Conservation (phyloP, 2,888 invertebrate species). For the Lasioglossum calceatum region DNA sequence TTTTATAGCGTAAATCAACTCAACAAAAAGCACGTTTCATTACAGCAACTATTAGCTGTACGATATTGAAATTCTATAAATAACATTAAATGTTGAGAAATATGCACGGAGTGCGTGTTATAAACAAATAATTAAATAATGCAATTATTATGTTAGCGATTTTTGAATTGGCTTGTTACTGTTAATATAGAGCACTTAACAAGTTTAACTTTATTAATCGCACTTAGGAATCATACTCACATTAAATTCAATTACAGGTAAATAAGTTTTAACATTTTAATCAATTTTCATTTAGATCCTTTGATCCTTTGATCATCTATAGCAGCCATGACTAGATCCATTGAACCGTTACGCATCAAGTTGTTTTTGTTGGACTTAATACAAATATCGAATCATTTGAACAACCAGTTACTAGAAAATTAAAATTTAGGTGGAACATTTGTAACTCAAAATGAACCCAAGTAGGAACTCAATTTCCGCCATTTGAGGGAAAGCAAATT, state of each 20-base stretch:
- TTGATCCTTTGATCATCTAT: not conserved
- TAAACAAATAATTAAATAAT: not conserved
- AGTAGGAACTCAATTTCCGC: too few relatives aligned
- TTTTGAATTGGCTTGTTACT: too few relatives aligned
- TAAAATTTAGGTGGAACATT: not conserved
- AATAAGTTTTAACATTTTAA: not conserved
- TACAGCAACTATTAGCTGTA: not conserved
- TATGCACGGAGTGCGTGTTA: not conserved
- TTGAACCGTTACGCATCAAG: too few relatives aligned
- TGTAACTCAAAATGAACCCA: not conserved
- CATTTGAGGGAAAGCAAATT: too few relatives aligned
- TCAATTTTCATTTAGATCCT: not conserved
- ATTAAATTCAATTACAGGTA: not conserved
- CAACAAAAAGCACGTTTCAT: not conserved
- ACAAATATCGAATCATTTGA: too few relatives aligned
- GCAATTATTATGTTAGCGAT: not conserved
- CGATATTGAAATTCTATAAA: not conserved
- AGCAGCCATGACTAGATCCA: not conserved
- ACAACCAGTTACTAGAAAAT: not conserved
- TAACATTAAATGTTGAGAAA: not conserved
- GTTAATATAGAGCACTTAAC: too few relatives aligned
- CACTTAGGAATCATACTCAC: too few relatives aligned
- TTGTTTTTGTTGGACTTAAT: not conserved
- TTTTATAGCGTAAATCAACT: not conserved
- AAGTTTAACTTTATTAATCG: too few relatives aligned